These are phyloP conservation scores for Scaptomyza tumidula DNA, from an alignment of 2,888 invertebrate species.

Conservation along the genomic window DNA sequence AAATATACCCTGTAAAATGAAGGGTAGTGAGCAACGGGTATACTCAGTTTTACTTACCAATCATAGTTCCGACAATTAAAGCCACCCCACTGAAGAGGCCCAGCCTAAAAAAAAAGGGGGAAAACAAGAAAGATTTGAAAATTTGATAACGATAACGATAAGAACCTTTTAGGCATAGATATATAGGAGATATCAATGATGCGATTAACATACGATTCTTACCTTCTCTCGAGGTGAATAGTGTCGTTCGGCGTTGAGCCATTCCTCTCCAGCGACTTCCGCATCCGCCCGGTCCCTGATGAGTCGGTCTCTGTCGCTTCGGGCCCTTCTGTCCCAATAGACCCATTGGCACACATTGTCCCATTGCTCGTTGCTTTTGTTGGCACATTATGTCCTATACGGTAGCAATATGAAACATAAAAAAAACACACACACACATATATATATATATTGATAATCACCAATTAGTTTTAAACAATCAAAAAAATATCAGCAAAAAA, in stretches of 20 bases:
- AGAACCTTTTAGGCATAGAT: not conserved
- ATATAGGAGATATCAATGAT: not conserved
- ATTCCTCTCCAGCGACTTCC: conserved; percentile 92
- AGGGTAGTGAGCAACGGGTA: not conserved
- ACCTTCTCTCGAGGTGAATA: conserved; percentile 99
- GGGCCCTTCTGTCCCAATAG: conserved; percentile 85
- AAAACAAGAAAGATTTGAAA: not conserved
- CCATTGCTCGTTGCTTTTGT: conserved; percentile 85
- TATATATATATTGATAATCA: conserved; percentile 1
- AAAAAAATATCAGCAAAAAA: not conserved
- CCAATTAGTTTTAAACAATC: conserved; percentile 17
- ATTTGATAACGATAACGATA: not conserved
- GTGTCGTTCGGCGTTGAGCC: conserved; percentile 97
- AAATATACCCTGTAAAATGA: not conserved
- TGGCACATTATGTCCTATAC: conserved; percentile 85
- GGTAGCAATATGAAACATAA: conserved; percentile 2
- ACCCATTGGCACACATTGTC: conserved; percentile 85
- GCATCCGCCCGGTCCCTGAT: conserved; percentile 85
- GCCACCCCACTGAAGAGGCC: conserved; percentile 99
- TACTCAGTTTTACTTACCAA: conserved; percentile 87
- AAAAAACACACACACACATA: conserved; percentile 1
- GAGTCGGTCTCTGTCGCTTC: conserved; percentile 85
- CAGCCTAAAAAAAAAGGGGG: conserved; percentile 86
- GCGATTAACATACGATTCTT: conserved; percentile 6
- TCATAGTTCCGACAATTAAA: conserved; percentile 99